Base-by-base conservation (phyloP, 2,113 vertebrate species). In the Erythrolamprus reginae region DNA sequence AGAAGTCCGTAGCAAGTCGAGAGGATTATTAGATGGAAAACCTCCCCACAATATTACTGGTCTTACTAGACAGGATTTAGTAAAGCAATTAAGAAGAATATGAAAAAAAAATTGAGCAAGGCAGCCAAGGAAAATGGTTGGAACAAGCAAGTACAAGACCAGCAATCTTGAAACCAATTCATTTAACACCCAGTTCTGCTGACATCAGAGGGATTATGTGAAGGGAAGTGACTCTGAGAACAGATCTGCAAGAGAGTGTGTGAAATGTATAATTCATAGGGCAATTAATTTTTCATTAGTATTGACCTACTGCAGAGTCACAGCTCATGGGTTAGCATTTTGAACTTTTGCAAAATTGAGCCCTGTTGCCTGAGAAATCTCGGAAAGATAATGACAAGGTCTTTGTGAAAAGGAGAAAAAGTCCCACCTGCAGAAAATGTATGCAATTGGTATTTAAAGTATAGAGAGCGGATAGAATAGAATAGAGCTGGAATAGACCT, bases 41-140 rank as follows among this genome's bases (percentile, higher is more conserved):
- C 15, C 45, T 5, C 2, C 45, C 2, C 45, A n/a, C 2, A 17
- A 38, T 83, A 82, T 84, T 56, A n/a, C 77, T 83, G 1, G 24
- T 21, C 56, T 89, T 47, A 56, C 38, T 23, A 89, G 88, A 83
- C 51, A 55, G 38, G 23, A 61, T 28, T 7, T 84, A n/a, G 55
- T 38, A 65, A 90, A 90, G 89, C 55, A 85, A 84, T 89, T 89
- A 89, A 84, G 77, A 26, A 10, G 82, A 45, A 83, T 89, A 83
- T 83, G 55, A 83, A 89, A 83, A 89, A 83, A 82, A 56, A 77
- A 83, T 9, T 26, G 65, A 55, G 51, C 26, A 13, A 48, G 53
- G 26, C 77, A 33, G 52, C 38, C 51, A 55, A 83, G 7, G 52
- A 26, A 89, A 89, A 83, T 48, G 45, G 82, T 48, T 56, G 26